Evolutionary conservation across 2,888 invertebrate genomes (phyloP).

Genomic region (Chalcosyrphus nemorum): DNA sequence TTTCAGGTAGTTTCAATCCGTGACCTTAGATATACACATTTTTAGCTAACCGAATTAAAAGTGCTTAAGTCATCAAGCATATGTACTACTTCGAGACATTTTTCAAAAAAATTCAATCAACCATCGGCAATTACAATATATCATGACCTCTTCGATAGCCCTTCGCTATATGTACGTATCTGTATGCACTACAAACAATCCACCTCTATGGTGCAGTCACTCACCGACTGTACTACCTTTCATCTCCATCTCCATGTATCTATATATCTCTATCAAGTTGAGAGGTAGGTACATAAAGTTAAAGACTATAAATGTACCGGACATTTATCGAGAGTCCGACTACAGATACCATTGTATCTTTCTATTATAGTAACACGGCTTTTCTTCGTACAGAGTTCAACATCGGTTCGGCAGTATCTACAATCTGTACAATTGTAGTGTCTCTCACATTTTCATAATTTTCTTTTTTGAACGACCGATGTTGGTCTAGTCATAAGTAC

Average conservation of each 20-base stretch:
- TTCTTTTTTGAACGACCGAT: not conserved
- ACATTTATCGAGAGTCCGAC: not conserved
- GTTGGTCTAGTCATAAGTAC: not conserved
- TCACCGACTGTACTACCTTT: not conserved
- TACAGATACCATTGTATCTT: constrained; percentile 3
- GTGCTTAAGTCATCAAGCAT: too few relatives aligned
- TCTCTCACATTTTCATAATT: not conserved
- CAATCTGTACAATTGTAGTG: not conserved
- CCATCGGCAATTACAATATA: too few relatives aligned
- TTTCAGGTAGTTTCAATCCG: too few relatives aligned
- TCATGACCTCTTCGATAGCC: too few relatives aligned
- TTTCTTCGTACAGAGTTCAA: not conserved
- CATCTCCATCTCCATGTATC: not conserved
- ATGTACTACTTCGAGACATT: too few relatives aligned
- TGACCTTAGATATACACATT: too few relatives aligned
- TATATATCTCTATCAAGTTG: not conserved
- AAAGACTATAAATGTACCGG: not conserved
- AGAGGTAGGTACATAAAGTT: not conserved
- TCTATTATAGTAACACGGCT: not conserved
- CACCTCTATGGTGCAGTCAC: not conserved
- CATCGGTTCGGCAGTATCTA: not conserved
- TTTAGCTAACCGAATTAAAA: too few relatives aligned
- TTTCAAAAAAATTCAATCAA: too few relatives aligned
- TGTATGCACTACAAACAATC: too few relatives aligned
- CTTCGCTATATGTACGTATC: too few relatives aligned